A percentile compares a stretch with the other conserved stretches of the same genome.
Evolutionary conservation across 2,113 vertebrate genomes (phyloP).

Genomic region (Eclectus roratus): DNA sequence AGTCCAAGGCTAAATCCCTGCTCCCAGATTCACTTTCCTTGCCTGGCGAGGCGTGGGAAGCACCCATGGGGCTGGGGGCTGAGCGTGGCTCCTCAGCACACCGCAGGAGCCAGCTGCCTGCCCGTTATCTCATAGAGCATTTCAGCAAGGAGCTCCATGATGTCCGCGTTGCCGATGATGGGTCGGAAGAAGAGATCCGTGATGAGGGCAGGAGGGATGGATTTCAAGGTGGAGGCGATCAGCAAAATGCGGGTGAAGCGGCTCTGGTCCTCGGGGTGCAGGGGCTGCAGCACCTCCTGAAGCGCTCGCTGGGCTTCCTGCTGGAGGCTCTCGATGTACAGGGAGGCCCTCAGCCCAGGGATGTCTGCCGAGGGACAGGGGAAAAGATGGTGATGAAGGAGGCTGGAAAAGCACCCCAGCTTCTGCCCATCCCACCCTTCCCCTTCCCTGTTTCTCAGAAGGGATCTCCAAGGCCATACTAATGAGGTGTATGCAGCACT

Average conservation of each 20-base stretch:
- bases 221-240: conserved; percentile 77
- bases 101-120: neutral
- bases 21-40: too few relatives aligned
- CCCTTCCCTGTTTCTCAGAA: neutral
- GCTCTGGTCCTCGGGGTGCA: conserved; percentile 71
- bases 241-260: conserved; percentile 83
- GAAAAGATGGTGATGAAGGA: neutral
- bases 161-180: conserved; percentile 81
- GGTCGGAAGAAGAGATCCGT: conserved; percentile 90
- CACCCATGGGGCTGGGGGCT: accelerated
- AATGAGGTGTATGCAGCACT: accelerated
- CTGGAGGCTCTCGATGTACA: conserved; percentile 83
- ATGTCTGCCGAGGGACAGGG: conserved; percentile 72
- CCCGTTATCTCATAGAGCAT: conserved; percentile 78
- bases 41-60: accelerated
- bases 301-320: conserved; percentile 86
- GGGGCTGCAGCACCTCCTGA: conserved; percentile 80
- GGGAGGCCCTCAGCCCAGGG: conserved; percentile 77
- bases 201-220: conserved; percentile 80
- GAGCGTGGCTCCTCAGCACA: accelerated
- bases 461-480: accelerated
- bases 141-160: conserved; percentile 81
- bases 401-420: neutral
- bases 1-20: accelerated
- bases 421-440: neutral